Evolutionary conservation across 2,888 invertebrate species (phyloP).

Genomic region (Macaria notata): DNA sequence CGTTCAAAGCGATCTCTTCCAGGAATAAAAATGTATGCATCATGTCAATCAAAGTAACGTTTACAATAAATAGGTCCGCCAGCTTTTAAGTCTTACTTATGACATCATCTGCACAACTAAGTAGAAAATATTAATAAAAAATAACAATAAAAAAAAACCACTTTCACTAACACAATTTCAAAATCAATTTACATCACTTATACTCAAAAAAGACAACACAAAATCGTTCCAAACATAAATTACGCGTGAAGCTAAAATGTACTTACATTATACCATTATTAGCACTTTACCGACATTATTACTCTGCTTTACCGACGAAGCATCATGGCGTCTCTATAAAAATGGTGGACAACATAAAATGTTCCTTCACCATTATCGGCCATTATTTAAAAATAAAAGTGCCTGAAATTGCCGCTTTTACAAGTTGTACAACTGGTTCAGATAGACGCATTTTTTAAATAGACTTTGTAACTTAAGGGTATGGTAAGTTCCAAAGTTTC

Average conservation of each 20-base stretch:
- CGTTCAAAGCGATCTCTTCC: too few species aligned
- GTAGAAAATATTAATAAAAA: too few species aligned
- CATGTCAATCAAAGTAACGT: too few species aligned
- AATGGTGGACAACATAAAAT: constrained; percentile 19
- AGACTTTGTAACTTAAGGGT: not conserved
- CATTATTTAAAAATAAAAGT: constrained; percentile 28
- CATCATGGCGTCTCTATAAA: constrained; percentile 14
- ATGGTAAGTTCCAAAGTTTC: too few species aligned
- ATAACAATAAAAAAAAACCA: too few species aligned
- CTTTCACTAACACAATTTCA: too few species aligned
- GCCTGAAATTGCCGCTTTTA: constrained; percentile 17
- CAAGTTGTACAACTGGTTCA: constrained; percentile 14
- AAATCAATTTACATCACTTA: too few species aligned
- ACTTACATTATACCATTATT: constrained; percentile 11
- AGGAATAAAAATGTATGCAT: too few species aligned
- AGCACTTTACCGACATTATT: constrained; percentile 4
- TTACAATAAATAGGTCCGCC: too few species aligned
- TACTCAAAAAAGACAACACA: too few species aligned
- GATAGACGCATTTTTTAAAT: constrained; percentile 11
- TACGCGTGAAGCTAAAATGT: not conserved
- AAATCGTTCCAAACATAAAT: not conserved
- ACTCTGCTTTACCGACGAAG: not conserved
- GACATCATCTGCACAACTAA: too few species aligned
- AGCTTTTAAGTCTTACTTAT: too few species aligned
- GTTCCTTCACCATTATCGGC: constrained; percentile 13